Evolutionary conservation across 2,113 vertebrate genomes (phyloP), one percentile per base, ranked within the genome.

Genomic region (Tretioscincus oriximinensis): DNA sequence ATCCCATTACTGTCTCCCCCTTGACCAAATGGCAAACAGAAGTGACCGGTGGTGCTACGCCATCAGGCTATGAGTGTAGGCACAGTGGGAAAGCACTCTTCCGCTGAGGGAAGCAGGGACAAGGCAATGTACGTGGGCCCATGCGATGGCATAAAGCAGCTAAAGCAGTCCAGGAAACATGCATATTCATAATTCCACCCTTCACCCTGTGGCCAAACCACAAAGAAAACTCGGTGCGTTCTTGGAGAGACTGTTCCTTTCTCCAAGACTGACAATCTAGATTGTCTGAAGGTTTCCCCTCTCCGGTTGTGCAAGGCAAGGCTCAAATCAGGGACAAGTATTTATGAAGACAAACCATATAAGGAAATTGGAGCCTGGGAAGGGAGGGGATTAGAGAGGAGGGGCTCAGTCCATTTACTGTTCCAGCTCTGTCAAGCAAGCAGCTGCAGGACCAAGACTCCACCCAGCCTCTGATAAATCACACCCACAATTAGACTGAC

Each of bases 111-210:
- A 24, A 22, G 45, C 10, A 80, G 31, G 35, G 24, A 14, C 54
- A 58, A 58, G 54, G 54, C 54, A 58, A 58, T 58, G 18, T 16
- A 58, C 54, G 2, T 14, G 14, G 54, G 12, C 12, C 54, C 54
- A 58, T 58, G 54, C 54, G 16, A 18, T 58, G 54, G 54, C 54
- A 16, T 58, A 18, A 58, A 58, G 54, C 54, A 58, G 54, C 54
- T 1, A 14, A 72, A 21, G 29, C 61, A 61, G 31, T 75, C 41
- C 51, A 49, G 64, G 5, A 82, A 31, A 65, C 60, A 76, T 75
- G 78, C 77, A 35, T n/a, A 21, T 68, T 65, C 28, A 21, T 47
- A 47, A 21, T 35, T 71, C 80, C 79, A 49, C 76, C 58, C 45
- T 77, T 2, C 4, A 82, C 68, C 45, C 9, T 0, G 81, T 65